Base-by-base conservation (phyloP, 2,113 vertebrate species). In the Rhegmatorhina hoffmannsi region DNA sequence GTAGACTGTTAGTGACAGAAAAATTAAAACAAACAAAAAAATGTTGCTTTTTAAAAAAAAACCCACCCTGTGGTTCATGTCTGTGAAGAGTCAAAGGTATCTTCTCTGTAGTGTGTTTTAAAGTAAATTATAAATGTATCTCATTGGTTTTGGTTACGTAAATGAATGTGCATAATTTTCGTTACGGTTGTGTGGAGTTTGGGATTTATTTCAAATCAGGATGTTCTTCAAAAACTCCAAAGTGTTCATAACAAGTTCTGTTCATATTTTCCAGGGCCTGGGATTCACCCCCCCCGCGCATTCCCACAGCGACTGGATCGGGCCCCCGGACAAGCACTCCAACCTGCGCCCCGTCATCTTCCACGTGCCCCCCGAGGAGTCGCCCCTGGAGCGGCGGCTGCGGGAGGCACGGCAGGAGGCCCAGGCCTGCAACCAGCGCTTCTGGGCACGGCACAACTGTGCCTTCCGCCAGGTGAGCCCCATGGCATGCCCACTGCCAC, bases 381-480 rank as follows among this genome's bases (percentile, higher is more conserved):
- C 98, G 0, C 87, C 97, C 16, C 89, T 98, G 97, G 98, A 99
- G 95, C 98, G 84, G 78, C 97, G 97, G 16, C 98, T 99, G 77
- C 96, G 99, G 72, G 96, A 98, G 75, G 88, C 99, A 7, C 98
- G 99, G 83, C 98, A 99, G 91, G 99, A 99, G 85, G 99, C 99
- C 0, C 99, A 99, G 86, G 98, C 98, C 64, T 99, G 99, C 98
- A 98, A 99, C 92, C 99, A 99, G 73, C 92, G 75, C 10, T 99
- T 99, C 95, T 99, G 99, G 99, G 96, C 98, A 2, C 95, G 94
- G 25, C 99, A 99, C 97, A 99, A 99, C 91, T 4, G 97, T 40
- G 94, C 97, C 38, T 99, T 99, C 95, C 96, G 18, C 68, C 97
- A 98, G 99, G 99, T 99, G 47, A 95, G 96, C 44, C 73, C 1